These are phyloP conservation scores for Hydrolagus affinis DNA, from an alignment of 2,113 vertebrate genomes.

Conservation along the genomic window DNA sequence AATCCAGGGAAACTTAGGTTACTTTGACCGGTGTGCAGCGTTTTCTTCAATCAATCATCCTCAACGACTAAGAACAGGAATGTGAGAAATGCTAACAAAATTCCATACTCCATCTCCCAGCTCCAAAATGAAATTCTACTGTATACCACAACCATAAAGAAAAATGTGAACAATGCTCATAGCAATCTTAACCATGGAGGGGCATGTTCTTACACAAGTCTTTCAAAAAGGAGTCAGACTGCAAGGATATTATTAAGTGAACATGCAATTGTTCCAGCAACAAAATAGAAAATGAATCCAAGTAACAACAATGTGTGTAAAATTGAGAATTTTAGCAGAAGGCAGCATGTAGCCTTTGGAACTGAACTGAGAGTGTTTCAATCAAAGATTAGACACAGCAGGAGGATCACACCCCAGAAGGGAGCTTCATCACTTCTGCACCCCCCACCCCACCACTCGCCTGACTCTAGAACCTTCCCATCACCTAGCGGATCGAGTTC, in stretches of 20 bases:
- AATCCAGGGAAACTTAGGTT: background rate
- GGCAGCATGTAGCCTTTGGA: too few relatives aligned
- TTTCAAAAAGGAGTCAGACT: background rate
- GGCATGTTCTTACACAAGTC: background rate
- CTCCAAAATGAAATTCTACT: conserved; percentile 12
- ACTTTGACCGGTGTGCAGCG: background rate
- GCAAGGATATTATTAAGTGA: background rate
- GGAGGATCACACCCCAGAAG: too few relatives aligned
- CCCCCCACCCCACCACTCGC: too few relatives aligned
- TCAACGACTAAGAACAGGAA: conserved; percentile 16
- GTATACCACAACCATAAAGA: conserved; percentile 20
- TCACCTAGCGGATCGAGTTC: too few relatives aligned
- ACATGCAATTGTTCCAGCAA: background rate
- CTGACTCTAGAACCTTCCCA: too few relatives aligned
- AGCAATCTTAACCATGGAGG: background rate
- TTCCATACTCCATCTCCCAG: background rate
- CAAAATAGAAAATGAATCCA: background rate
- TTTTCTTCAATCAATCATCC: conserved; percentile 1
- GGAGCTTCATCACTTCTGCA: too few relatives aligned
- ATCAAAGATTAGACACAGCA: too few relatives aligned
- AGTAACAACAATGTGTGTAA: background rate
- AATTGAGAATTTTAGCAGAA: background rate
- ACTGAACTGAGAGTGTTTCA: background rate
- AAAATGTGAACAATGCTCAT: conserved; percentile 26
- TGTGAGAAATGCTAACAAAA: conserved; percentile 17